Conservation (phyloP, 2,888 invertebrate genomes). For the Harpalus rubripes region DNA sequence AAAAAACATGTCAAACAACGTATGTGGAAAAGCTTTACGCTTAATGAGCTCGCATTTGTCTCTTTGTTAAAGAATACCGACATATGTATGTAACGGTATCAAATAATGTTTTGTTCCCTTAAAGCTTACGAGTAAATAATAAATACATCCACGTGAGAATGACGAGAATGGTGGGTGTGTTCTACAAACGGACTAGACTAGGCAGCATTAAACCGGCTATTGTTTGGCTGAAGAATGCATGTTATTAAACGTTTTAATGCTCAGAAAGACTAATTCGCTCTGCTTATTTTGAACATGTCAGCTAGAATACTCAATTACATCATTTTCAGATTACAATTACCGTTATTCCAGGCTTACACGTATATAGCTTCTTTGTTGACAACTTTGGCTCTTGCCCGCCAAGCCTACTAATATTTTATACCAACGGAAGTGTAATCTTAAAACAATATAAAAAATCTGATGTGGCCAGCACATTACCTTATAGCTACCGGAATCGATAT, state of each 20-base stretch:
- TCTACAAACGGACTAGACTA: constrained; percentile 24
- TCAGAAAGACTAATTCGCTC: constrained; percentile 41
- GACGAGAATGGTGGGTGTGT: constrained; percentile 37
- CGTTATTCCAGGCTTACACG: not conserved
- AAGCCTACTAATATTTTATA: not conserved
- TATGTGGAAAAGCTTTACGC: constrained; percentile 16
- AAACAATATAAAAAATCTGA: no score
- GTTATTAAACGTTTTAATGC: constrained; percentile 37
- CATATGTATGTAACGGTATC: constrained; percentile 16
- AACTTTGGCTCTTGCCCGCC: not conserved
- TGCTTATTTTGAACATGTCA: constrained; percentile 24
- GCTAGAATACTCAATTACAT: constrained; percentile 28
- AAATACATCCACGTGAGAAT: constrained; percentile 15
- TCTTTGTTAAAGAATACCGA: constrained; percentile 19
- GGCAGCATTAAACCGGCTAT: constrained; percentile 19
- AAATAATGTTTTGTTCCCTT: constrained; percentile 36
- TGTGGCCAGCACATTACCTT: no score
- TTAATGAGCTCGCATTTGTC: constrained; percentile 16
- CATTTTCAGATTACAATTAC: constrained; percentile 6
- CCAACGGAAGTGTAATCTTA: no score
- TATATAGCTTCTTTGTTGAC: not conserved
- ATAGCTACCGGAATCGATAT: no score
- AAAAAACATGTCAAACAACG: constrained; percentile 27
- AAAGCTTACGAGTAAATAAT: constrained; percentile 4
- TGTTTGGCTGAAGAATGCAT: constrained; percentile 39